These are phyloP conservation scores for Procavia capensis DNA, from an alignment of 2,113 vertebrate genomes.

Conservation along the genomic window DNA sequence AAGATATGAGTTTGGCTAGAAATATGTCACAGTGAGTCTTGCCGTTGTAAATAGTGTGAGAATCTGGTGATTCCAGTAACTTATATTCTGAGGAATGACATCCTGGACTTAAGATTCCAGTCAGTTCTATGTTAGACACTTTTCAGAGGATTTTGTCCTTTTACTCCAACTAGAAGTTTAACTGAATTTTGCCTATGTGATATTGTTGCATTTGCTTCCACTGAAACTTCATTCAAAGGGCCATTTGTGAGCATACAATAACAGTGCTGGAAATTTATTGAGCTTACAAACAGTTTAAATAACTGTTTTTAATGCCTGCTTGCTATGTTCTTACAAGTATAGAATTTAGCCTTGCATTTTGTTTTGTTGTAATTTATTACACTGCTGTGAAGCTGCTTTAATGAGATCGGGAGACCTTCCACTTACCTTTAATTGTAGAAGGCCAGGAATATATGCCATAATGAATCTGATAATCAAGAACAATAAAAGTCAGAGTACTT, in stretches of 20 bases:
- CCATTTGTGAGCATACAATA: background rate
- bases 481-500: background rate
- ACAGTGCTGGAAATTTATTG: background rate
- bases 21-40: background rate
- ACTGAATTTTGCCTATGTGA: background rate
- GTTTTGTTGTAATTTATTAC: background rate
- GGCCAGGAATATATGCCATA: background rate
- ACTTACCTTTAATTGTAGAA: background rate
- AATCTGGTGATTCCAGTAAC: background rate
- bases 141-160: background rate
- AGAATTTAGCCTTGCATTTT: background rate
- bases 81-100: background rate
- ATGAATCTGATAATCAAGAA: background rate
- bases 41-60: background rate
- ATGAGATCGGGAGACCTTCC: background rate
- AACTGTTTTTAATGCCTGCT: background rate
- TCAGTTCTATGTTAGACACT: too few species aligned
- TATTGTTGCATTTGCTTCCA: background rate
- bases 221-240: background rate
- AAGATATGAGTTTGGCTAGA: background rate
- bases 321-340: background rate
- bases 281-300: background rate
- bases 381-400: background rate
- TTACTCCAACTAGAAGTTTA: background rate
- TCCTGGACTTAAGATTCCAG: background rate